A percentile compares a stretch with the other conserved stretches of the same genome.
phyloP scores from a whole-genome alignment of 2,113 vertebrate species.

The Pitta sordida region DNA sequence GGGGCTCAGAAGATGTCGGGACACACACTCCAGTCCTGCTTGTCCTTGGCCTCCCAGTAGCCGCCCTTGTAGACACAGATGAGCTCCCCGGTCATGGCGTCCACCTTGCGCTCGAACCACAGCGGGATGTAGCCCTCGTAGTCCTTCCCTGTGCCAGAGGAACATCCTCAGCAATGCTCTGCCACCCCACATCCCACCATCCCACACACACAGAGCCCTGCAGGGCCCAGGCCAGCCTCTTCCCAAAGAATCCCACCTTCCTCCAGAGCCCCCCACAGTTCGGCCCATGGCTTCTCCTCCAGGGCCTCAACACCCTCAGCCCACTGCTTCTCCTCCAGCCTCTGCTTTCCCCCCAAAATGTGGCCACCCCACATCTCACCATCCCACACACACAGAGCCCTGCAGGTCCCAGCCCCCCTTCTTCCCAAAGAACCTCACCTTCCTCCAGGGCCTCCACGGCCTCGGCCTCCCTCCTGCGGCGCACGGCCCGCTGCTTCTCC shows the following conservation, averaged over 20 bases:
- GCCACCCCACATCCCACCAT: fast-evolving
- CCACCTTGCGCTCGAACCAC: slow-evolving; percentile 92
- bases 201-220: fast-evolving
- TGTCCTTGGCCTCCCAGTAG: slow-evolving; percentile 96
- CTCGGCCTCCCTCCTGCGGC: slow-evolving; percentile 79
- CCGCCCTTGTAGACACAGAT: slow-evolving; percentile 91
- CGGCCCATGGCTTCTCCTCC: slow-evolving; percentile 77
- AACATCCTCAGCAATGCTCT: fast-evolving
- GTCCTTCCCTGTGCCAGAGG: slow-evolving; percentile 78
- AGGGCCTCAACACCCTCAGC: slow-evolving; percentile 73
- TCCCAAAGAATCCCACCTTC: slow-evolving; percentile 71
- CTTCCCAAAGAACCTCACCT: slow-evolving; percentile 58
- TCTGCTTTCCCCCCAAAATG: too few species aligned
- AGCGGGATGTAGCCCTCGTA: slow-evolving; percentile 83
- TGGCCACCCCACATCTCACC: fast-evolving
- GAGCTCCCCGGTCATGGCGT: slow-evolving; percentile 85
- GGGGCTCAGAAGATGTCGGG: slow-evolving; percentile 90
- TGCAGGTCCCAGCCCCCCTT: fast-evolving
- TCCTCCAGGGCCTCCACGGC: slow-evolving; percentile 79
- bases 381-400: fast-evolving
- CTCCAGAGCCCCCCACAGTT: slow-evolving; percentile 77
- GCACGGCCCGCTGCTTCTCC: slow-evolving; percentile 84
- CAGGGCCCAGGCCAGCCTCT: too few species aligned
- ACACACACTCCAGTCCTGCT: slow-evolving; percentile 88
- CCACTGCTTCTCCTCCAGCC: slow-evolving; percentile 89